phyloP scores from a whole-genome alignment of 2,797 vertebrate genomes.

The Nannoperca australis region DNA sequence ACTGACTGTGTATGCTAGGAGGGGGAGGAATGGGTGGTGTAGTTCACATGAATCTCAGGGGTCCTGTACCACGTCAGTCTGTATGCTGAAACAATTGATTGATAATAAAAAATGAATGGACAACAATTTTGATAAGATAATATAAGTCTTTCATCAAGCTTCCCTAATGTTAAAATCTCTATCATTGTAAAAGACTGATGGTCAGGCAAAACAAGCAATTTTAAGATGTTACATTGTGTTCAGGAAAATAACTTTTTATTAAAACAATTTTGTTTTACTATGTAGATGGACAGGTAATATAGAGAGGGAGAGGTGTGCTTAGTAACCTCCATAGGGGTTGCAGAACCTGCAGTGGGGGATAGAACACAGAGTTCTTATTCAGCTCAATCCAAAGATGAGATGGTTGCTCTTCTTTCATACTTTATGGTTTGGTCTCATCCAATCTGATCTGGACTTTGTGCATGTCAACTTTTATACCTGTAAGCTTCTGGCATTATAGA shows the following conservation, averaged over 20 bases:
- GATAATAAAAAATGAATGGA: background rate
- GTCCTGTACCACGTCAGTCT: background rate
- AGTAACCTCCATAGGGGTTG: background rate
- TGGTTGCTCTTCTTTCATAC: background rate
- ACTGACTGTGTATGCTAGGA: no score
- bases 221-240: background rate
- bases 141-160: background rate
- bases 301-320: background rate
- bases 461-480: conserved; percentile 4
- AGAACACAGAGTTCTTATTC: background rate
- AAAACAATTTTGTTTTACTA: no score
- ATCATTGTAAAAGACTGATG: background rate
- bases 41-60: background rate
- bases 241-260: background rate
- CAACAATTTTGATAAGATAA: no score
- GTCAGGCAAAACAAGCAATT: background rate
- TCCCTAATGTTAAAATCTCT: background rate
- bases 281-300: background rate
- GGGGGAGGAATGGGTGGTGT: no score
- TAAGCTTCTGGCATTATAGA: background rate
- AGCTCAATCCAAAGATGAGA: background rate
- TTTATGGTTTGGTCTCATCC: background rate
- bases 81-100: background rate
- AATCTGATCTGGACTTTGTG: background rate
- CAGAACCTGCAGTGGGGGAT: background rate